These are phyloP conservation scores for Mormoops blainvillei DNA, from an alignment of 2,113 vertebrate species.

Conservation along the genomic window DNA sequence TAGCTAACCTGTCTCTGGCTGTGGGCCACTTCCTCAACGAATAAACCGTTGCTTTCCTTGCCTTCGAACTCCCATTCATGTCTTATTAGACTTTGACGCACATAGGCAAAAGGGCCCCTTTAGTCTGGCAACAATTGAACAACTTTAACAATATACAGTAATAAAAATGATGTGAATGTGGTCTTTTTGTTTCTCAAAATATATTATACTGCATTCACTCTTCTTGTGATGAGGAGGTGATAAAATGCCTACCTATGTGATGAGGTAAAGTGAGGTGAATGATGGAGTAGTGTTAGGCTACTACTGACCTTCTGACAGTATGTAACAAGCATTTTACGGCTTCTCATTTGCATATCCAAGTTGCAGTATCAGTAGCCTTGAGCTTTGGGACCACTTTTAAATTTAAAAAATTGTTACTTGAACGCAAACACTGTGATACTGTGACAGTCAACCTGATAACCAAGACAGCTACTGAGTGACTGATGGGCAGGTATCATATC, in stretches of 20 bases:
- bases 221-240: background rate
- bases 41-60: background rate
- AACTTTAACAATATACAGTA: background rate
- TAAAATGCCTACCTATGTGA: background rate
- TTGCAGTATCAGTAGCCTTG: no score
- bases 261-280: background rate
- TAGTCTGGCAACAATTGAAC: background rate
- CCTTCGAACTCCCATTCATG: no score
- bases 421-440: background rate
- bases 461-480: background rate
- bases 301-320: no score
- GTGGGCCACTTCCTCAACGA: background rate
- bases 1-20: background rate
- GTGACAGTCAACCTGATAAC: background rate
- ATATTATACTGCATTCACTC: background rate
- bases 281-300: no score
- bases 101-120: background rate
- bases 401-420: no score
- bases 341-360: no score
- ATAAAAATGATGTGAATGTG: background rate
- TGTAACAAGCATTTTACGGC: no score
- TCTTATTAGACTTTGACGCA: no score
- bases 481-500: background rate
- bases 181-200: background rate
- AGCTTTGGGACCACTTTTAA: no score